Base-by-base conservation (phyloP, 2,888 invertebrate genomes). In the Octonoba sinensis region DNA sequence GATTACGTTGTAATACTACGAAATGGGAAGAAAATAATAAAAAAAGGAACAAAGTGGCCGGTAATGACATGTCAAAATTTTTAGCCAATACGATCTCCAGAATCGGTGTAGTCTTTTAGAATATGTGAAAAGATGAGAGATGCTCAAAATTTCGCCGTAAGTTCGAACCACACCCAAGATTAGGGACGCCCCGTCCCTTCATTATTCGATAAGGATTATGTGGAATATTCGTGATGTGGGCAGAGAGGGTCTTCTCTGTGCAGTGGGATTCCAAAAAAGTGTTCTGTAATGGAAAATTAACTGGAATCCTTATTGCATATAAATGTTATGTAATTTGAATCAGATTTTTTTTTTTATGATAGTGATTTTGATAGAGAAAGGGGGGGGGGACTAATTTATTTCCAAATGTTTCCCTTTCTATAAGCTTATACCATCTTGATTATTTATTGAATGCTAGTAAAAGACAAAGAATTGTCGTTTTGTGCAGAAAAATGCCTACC, bases 41-140 rank as follows among this genome's bases (percentile, higher is more conserved):
- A 36, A 36, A 36, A 36, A 36, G 24, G 20, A 46, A 20, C 16
- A 56, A 36, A 70, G 57, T 56, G 64, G 64, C 46, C 56, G 56
- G 77, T 77, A 77, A 77, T 77, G 77, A 77, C 77, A 77, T 77
- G 77, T 77, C 70, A 77, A 77, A 76, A 70, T 70, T 77, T 77
- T 77, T 70, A 77, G 56, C 70, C 70, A 64, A 77, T 77, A 56
- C 46, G 46, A 65, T 47, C 24, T 65, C 22, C 24, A 36, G 36
- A 36, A 36, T 36, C 36, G 36, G 36, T 36, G 36, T 36, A 36
- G 36, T 44, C 18, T 44, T 13, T 12, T 15, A n/a, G 27, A 27
- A 15, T 24, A 27, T 15, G 8, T 13, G 46, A 46, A 18, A 20
- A 12, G 62, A 46, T 36, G 44, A 18, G 18, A 8, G 44, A 44